Evolutionary conservation across 2,797 vertebrate species (phyloP).

Genomic region (Enteromius treurensis): DNA sequence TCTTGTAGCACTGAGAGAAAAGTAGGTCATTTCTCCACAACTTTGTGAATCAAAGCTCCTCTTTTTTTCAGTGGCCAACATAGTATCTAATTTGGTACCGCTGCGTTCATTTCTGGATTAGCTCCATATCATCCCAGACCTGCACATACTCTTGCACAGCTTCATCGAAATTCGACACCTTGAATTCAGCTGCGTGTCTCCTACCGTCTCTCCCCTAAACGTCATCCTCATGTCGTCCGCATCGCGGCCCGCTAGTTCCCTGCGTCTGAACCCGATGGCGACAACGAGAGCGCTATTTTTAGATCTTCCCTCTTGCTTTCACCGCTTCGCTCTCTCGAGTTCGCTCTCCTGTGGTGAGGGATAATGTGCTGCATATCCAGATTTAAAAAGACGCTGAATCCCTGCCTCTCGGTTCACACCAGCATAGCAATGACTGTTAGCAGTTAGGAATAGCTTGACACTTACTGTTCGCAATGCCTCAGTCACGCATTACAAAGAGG

Average conservation of each 20-base stretch:
- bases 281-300: constrained; percentile 78
- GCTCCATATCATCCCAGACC: background rate
- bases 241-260: constrained; percentile 65
- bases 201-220: background rate
- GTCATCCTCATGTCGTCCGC: constrained; percentile 12
- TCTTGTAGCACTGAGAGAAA: background rate
- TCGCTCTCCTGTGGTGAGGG: constrained; percentile 45
- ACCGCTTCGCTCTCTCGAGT: constrained; percentile 12
- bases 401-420: constrained; percentile 60
- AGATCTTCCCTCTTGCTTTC: constrained; percentile 52
- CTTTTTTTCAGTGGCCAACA: constrained; percentile 4
- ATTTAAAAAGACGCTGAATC: constrained; percentile 72
- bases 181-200: background rate
- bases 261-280: constrained; percentile 73
- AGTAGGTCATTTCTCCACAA: constrained; percentile 34
- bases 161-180: background rate
- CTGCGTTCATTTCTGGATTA: constrained; percentile 5
- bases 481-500: constrained; percentile 49
- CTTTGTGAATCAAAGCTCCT: constrained; percentile 7
- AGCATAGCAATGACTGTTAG: constrained; percentile 61
- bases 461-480: constrained; percentile 56
- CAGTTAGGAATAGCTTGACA: constrained; percentile 62
- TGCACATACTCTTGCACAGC: background rate
- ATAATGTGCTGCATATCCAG: constrained; percentile 61
- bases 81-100: constrained; percentile 12